phyloP scores from a whole-genome alignment of 2,888 invertebrate genomes.

The Drosophila limbata region DNA sequence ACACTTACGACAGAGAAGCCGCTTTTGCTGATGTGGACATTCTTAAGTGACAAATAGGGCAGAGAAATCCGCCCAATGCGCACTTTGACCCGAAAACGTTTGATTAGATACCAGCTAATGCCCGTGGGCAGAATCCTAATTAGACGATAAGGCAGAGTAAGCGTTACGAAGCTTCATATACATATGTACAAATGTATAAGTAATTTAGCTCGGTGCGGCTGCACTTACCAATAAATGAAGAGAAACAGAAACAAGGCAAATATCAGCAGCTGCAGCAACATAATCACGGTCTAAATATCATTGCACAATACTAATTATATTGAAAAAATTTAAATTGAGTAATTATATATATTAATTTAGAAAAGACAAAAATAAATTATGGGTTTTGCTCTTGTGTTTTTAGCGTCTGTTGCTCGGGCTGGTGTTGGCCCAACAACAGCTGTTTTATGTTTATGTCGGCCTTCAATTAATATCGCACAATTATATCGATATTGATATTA shows the following conservation, averaged over 20 bases:
- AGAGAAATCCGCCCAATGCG: slow-evolving; percentile 93
- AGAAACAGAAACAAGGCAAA: slow-evolving; percentile 72
- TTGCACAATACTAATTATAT: slow-evolving; percentile 34
- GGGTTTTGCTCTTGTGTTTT: slow-evolving; percentile 18
- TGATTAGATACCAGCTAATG: slow-evolving; percentile 92
- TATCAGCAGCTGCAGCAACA: slow-evolving; percentile 79
- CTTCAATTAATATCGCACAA: too few relatives aligned
- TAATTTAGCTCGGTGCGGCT: slow-evolving; percentile 5
- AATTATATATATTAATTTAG: slow-evolving; percentile 36
- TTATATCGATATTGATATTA: too few relatives aligned
- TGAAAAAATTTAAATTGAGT: slow-evolving; percentile 17
- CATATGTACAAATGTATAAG: not conserved
- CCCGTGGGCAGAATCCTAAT: slow-evolving; percentile 91
- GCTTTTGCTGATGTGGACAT: slow-evolving; percentile 92
- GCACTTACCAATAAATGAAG: slow-evolving; percentile 82
- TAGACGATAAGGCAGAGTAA: slow-evolving; percentile 18
- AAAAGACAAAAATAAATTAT: slow-evolving; percentile 3
- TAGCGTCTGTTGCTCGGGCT: slow-evolving; percentile 48
- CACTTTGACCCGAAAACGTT: slow-evolving; percentile 91
- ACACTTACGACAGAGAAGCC: slow-evolving; percentile 90
- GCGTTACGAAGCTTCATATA: slow-evolving; percentile 17
- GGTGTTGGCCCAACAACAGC: slow-evolving; percentile 35
- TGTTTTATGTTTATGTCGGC: slow-evolving; percentile 57
- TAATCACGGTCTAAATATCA: slow-evolving; percentile 48
- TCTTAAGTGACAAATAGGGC: slow-evolving; percentile 90